These are phyloP conservation scores for Alloscopus bannaensis DNA, from an alignment of 2,888 invertebrate species.

Conservation along the genomic window DNA sequence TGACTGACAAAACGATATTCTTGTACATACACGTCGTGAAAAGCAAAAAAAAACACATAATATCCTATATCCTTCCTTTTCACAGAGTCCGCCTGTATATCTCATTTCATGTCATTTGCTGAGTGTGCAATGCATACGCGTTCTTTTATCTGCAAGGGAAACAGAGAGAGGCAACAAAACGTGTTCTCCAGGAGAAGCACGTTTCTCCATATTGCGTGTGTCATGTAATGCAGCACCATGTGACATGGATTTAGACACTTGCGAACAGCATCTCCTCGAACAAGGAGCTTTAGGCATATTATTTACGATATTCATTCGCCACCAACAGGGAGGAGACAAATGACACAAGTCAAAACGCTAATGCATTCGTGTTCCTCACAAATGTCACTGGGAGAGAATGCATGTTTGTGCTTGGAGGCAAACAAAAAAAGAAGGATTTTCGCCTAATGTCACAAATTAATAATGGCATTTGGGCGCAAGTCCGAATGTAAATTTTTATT, in stretches of 20 bases:
- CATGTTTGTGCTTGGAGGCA: too few relatives aligned
- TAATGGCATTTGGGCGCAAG: too few relatives aligned
- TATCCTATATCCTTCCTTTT: too few relatives aligned
- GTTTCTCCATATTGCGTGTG: background rate
- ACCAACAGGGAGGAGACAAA: constrained; percentile 16
- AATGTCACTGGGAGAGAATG: background rate
- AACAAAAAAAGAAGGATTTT: background rate
- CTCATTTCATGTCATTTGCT: background rate
- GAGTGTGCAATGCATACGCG: background rate
- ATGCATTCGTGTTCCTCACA: background rate
- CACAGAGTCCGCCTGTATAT: too few relatives aligned
- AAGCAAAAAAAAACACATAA: too few relatives aligned
- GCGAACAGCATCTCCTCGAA: too few relatives aligned
- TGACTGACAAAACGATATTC: too few relatives aligned
- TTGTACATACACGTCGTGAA: too few relatives aligned
- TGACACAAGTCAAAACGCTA: constrained; percentile 16
- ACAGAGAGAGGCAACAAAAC: background rate
- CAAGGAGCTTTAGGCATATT: too few relatives aligned
- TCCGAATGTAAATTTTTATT: too few relatives aligned
- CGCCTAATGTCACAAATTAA: constrained; percentile 8
- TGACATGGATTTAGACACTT: constrained; percentile 30
- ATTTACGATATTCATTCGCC: background rate
- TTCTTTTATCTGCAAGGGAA: background rate
- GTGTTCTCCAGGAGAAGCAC: background rate
- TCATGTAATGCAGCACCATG: constrained; percentile 23